These are phyloP conservation scores for Molorchus minor DNA, from an alignment of 2,888 invertebrate genomes.

Conservation along the genomic window DNA sequence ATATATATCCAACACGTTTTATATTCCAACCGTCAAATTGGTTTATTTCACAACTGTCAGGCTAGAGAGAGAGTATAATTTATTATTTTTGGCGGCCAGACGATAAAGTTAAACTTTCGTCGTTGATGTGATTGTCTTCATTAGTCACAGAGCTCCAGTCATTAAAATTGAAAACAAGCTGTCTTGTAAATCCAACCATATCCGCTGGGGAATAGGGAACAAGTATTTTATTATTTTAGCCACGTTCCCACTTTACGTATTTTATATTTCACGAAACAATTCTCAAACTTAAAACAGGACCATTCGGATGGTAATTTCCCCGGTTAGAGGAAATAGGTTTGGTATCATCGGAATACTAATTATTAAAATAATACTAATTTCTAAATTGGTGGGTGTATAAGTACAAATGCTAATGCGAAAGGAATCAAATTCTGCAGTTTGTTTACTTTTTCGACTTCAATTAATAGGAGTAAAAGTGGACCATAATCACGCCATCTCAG, in stretches of 20 bases:
- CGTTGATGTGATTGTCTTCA: slow-evolving; percentile 10
- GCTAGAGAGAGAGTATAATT: slow-evolving; percentile 12
- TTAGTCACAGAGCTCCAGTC: slow-evolving; percentile 24
- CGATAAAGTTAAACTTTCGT: slow-evolving; percentile 2
- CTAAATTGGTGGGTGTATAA: too few relatives aligned
- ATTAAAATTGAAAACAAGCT: slow-evolving; percentile 31
- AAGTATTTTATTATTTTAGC: not conserved
- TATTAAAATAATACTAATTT: too few relatives aligned
- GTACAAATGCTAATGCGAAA: too few relatives aligned
- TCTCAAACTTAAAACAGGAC: slow-evolving; percentile 4
- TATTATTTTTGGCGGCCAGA: slow-evolving; percentile 11
- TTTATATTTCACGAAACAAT: not conserved
- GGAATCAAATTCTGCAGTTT: too few relatives aligned
- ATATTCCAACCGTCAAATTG: too few relatives aligned
- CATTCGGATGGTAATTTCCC: slow-evolving; percentile 3
- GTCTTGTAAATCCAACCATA: not conserved
- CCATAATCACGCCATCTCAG: too few relatives aligned
- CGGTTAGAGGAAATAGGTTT: too few relatives aligned
- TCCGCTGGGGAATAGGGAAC: not conserved
- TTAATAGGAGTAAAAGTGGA: too few relatives aligned
- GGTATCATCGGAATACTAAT: too few relatives aligned
- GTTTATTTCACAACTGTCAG: too few relatives aligned
- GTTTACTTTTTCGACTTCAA: too few relatives aligned
- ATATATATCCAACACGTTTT: too few relatives aligned
- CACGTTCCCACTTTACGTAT: not conserved